Percentiles rank a stretch among this genome's conserved stretches.
phyloP scores from a whole-genome alignment of 2,888 invertebrate species.

The Xestia ashworthii region DNA sequence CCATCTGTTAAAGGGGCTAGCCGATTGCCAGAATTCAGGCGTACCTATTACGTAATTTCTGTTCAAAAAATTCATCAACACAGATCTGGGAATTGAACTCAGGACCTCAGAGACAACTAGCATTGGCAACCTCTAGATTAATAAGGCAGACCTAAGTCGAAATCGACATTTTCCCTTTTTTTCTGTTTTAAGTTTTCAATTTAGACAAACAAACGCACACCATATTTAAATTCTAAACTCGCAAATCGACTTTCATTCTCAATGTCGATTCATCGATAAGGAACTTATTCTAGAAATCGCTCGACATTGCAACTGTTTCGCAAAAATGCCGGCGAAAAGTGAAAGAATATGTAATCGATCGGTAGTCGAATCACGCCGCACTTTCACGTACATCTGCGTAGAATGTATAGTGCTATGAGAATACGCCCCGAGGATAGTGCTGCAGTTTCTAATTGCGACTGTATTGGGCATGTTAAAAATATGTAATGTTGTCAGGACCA shows the following conservation, averaged over 20 bases:
- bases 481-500: background rate
- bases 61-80: background rate
- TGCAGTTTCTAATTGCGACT: conserved; percentile 56
- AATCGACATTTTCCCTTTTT: background rate
- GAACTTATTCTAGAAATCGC: conserved; percentile 71
- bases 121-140: background rate
- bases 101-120: background rate
- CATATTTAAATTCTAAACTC: conserved; percentile 52
- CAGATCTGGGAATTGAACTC: background rate
- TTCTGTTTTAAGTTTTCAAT: background rate
- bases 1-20: background rate
- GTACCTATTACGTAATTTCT: background rate
- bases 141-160: background rate
- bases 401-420: conserved; percentile 51
- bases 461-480: conserved; percentile 35
- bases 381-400: conserved; percentile 73
- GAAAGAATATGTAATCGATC: conserved; percentile 75
- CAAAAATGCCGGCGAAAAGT: conserved; percentile 78
- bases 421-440: conserved; percentile 45
- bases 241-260: conserved; percentile 56
- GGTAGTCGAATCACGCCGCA: conserved; percentile 74
- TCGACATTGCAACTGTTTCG: conserved; percentile 65
- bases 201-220: background rate
- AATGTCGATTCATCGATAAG: conserved; percentile 36
- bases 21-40: background rate